These are phyloP conservation scores for Brachyhypopomus gauderio DNA, from an alignment of 2,113 vertebrate species.

Conservation along the genomic window DNA sequence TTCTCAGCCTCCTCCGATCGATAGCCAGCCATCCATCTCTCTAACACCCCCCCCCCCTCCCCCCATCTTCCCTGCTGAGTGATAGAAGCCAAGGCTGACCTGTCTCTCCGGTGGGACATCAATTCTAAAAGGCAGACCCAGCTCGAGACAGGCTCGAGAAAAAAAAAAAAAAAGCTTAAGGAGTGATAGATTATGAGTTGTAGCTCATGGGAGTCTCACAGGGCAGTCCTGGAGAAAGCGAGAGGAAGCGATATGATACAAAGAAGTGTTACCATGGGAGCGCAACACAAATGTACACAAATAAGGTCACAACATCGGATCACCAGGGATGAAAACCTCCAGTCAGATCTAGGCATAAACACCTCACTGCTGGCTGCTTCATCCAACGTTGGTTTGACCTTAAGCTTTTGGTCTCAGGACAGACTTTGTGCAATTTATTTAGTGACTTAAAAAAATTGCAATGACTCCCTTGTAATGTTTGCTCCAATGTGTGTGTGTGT, in stretches of 20 bases:
- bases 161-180: slow-evolving; percentile 12
- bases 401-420: no score
- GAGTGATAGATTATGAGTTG: slow-evolving; percentile 41
- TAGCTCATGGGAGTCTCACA: slow-evolving; percentile 22
- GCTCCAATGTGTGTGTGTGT: no score
- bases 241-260: slow-evolving; percentile 7
- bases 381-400: no score
- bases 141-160: not conserved
- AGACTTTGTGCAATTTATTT: no score
- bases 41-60: slow-evolving; percentile 25
- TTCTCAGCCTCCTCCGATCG: slow-evolving; percentile 35
- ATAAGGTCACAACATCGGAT: not conserved
- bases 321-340: not conserved
- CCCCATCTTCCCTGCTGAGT: slow-evolving; percentile 28
- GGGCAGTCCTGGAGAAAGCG: slow-evolving; percentile 29
- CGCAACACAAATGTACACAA: slow-evolving; percentile 4
- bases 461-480: no score
- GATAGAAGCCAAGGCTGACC: slow-evolving; percentile 47
- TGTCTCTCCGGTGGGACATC: slow-evolving; percentile 44
- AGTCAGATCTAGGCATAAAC: not conserved
- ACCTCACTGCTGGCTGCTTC: no score
- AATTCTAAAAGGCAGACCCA: slow-evolving; percentile 44
- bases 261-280: slow-evolving; percentile 6
- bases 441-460: no score
- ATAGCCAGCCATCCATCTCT: slow-evolving; percentile 48